Evolutionary conservation across 2,888 invertebrate genomes (phyloP), one percentile per base, ranked within the genome.

Genomic region (Lysandra bellargus): DNA sequence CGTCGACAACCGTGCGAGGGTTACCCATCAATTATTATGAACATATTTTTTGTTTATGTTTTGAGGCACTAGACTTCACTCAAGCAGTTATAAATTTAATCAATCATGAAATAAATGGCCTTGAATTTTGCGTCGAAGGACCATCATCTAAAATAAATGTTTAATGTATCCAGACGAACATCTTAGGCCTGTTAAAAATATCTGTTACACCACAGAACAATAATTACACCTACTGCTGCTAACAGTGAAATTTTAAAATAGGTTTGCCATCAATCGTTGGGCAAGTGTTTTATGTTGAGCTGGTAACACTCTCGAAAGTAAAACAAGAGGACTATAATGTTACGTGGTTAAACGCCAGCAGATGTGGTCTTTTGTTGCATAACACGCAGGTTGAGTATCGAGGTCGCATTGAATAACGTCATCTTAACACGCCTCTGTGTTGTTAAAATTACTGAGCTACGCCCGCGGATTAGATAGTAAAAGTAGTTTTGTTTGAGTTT

Each of bases 341-440:
- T 75, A 79, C 79, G 40, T 60, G 80, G 79, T 79, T 79, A 78
- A 79, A 80, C 77, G 78, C 80, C 64, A 73, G 79, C 82, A 82
- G 82, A 82, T 83, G 81, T 81, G 79, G 79, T 78, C 81, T 79
- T 81, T 37, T 57, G 61, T 83, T 84, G 80, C 83, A 81, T 84
- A 84, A 83, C 81, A 80, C 81, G 84, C 84, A 84, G 84, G 82
- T 79, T 81, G 81, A 78, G 75, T 83, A 85, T 84, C 80, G 84
- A 81, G 86, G 85, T 83, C 85, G 81, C 61, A 73, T 60, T 44
- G 44, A 73, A 73, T 74, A 73, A 74, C 49, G 53, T 69, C 33
- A 75, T 69, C 33, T 69, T 69, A 69, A 69, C 69, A 69, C 33
- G 33, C 14, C 14, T 12, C 30, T 69, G 14, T 33, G 12, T 64